phyloP scores from a whole-genome alignment of 2,888 invertebrate species.

The Fragum whitleyi region DNA sequence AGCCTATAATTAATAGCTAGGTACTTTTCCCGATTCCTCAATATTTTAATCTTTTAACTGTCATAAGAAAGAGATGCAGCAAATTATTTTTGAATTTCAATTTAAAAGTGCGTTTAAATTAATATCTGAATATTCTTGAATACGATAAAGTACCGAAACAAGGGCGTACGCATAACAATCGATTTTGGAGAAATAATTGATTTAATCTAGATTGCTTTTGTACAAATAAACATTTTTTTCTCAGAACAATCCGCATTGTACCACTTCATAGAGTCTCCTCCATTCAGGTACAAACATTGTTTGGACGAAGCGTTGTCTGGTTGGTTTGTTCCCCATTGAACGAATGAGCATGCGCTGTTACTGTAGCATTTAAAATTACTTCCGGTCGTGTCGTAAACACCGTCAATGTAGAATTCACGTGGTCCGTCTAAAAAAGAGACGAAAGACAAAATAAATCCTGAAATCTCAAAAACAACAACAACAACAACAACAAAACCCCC shows the following conservation, averaged over 20 bases:
- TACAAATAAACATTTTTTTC: conserved; percentile 19
- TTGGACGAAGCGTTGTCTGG: background rate
- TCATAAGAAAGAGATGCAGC: too few relatives aligned
- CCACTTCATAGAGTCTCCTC: conserved; percentile 9
- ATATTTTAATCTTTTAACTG: too few relatives aligned
- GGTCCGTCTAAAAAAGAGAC: background rate
- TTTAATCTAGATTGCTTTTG: background rate
- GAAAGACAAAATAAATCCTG: too few relatives aligned
- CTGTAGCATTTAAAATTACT: background rate
- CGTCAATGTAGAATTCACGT: conserved; percentile 15
- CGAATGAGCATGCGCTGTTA: background rate
- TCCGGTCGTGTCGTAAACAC: background rate
- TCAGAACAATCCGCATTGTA: background rate
- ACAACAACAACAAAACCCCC: too few relatives aligned
- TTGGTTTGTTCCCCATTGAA: background rate
- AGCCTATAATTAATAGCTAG: too few relatives aligned
- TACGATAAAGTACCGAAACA: too few relatives aligned
- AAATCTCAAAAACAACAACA: too few relatives aligned
- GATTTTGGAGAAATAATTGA: background rate
- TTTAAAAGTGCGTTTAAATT: too few relatives aligned
- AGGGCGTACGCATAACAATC: too few relatives aligned
- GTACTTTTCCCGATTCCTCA: too few relatives aligned
- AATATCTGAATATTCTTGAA: too few relatives aligned
- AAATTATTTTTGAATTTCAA: too few relatives aligned
- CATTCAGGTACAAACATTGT: conserved; percentile 10